Percentiles rank a stretch among this genome's conserved stretches.
Evolutionary conservation across 2,797 vertebrate genomes (phyloP).

Genomic region (Cuculus canorus): DNA sequence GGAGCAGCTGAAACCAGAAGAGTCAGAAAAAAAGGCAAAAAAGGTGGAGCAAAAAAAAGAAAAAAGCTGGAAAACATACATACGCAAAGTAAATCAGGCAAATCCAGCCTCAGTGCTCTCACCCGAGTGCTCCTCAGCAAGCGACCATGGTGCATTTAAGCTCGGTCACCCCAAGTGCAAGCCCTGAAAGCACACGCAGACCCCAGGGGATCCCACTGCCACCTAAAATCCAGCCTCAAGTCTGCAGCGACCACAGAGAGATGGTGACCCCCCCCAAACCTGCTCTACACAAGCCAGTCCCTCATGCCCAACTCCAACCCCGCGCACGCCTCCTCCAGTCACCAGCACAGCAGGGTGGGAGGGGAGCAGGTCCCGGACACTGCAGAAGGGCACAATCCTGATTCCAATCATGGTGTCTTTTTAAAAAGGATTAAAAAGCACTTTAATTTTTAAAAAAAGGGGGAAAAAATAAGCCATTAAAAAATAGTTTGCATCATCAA

Average conservation of each 20-base stretch:
- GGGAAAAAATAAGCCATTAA: background rate
- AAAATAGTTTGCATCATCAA: background rate
- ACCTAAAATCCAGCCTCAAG: background rate
- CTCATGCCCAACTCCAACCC: background rate
- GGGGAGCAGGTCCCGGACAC: background rate
- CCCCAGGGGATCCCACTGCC: background rate
- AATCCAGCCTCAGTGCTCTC: background rate
- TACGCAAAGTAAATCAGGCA: background rate
- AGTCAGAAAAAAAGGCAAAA: background rate
- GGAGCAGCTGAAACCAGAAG: background rate
- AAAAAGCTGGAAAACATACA: background rate
- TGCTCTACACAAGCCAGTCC: background rate
- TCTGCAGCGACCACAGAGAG: background rate
- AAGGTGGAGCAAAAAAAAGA: background rate
- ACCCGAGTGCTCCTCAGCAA: background rate
- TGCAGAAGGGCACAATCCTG: background rate
- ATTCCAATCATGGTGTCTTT: background rate
- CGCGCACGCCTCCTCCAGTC: background rate
- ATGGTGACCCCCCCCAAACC: background rate
- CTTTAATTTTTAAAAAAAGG: background rate
- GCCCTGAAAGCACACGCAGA: background rate
- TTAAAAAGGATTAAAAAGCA: conserved; percentile 27
- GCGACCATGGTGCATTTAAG: background rate
- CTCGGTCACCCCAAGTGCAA: background rate
- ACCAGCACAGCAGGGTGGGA: background rate